Evolutionary conservation across 2,797 vertebrate species (phyloP).

Genomic region (Amphiprion clarkii): DNA sequence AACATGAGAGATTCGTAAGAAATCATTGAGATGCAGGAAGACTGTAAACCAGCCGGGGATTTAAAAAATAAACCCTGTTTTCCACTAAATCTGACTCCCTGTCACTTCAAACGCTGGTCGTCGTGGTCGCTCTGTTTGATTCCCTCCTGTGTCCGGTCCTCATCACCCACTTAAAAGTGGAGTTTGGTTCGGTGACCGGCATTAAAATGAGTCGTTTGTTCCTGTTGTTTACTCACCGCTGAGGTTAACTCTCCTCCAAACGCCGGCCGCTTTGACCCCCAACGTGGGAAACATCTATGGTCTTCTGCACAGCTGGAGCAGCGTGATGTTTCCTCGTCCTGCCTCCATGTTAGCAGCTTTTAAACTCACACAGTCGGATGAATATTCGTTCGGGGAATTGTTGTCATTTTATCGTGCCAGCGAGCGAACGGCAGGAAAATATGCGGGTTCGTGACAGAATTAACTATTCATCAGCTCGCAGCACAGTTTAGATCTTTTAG

Average conservation of each 20-base stretch:
- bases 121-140: constrained; percentile 1
- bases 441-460: background rate
- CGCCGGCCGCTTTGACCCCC: constrained; percentile 14
- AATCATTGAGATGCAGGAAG: background rate
- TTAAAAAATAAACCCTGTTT: background rate
- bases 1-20: background rate
- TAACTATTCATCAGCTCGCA: too few species aligned
- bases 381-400: background rate
- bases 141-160: constrained; percentile 5
- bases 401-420: constrained; percentile 19
- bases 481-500: too few species aligned
- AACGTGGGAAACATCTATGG: constrained; percentile 39
- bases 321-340: constrained; percentile 8
- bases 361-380: too few species aligned
- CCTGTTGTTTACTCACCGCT: constrained; percentile 14
- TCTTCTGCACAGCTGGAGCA: constrained; percentile 2
- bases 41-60: background rate
- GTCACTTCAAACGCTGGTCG: constrained; percentile 4
- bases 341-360: too few species aligned
- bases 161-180: constrained; percentile 41
- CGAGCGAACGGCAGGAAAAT: background rate
- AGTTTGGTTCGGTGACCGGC: background rate
- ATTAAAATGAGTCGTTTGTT: constrained; percentile 18
- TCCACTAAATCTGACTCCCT: background rate
- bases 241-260: background rate